phyloP scores from a whole-genome alignment of 2,888 invertebrate genomes.

The Conomelus anceps region DNA sequence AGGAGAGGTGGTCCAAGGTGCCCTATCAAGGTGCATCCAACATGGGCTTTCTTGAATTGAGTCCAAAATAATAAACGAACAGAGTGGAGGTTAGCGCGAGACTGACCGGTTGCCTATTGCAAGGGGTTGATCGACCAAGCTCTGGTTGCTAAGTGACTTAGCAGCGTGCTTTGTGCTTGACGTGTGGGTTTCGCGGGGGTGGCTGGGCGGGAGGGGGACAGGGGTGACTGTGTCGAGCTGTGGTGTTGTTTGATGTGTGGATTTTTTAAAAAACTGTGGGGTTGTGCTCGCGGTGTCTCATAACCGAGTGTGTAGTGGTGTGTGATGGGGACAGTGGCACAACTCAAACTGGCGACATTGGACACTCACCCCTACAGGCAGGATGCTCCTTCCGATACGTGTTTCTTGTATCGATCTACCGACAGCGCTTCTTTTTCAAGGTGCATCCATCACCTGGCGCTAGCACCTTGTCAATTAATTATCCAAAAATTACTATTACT shows the following conservation, averaged over 20 bases:
- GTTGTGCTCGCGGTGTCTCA: slow-evolving; percentile 17
- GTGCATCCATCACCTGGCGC: neutral
- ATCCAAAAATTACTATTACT: too few relatives aligned
- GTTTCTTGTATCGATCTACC: neutral
- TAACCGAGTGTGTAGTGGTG: slow-evolving; percentile 13
- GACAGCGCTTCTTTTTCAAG: neutral
- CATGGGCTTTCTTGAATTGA: neutral
- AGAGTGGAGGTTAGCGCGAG: neutral
- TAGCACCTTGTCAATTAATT: too few relatives aligned
- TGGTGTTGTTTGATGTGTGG: neutral
- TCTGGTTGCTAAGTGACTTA: neutral
- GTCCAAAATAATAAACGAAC: neutral
- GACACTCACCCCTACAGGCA: neutral
- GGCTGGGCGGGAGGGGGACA: neutral
- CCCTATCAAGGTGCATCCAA: neutral
- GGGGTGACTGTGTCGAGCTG: neutral
- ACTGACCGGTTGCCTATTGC: neutral
- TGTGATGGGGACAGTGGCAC: slow-evolving; percentile 23
- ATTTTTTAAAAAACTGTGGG: slow-evolving; percentile 2
- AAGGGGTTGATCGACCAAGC: neutral
- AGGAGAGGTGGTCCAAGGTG: neutral
- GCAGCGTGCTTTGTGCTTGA: neutral
- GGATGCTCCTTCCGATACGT: neutral
- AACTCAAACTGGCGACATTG: slow-evolving; percentile 18
- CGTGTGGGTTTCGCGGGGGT: neutral